phyloP scores from a whole-genome alignment of 2,888 invertebrate genomes.

The Hypsopygia costalis region DNA sequence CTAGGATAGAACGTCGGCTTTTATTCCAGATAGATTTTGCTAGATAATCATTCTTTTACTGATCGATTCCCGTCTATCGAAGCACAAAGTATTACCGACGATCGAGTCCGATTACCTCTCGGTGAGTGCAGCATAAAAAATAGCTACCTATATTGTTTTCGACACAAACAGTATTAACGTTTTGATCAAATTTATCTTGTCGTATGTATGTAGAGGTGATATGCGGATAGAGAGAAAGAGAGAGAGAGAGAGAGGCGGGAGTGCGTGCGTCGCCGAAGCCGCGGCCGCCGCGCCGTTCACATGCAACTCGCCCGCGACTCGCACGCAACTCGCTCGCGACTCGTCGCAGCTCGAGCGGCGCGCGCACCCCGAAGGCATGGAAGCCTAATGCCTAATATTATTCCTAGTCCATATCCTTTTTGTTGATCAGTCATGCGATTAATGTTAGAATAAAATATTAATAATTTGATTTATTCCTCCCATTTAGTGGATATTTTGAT shows the following conservation, averaged over 20 bases:
- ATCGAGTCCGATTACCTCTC: constrained; percentile 65
- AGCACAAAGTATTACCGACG: constrained; percentile 75
- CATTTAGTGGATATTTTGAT: constrained; percentile 82
- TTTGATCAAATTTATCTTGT: constrained; percentile 68
- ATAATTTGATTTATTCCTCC: constrained; percentile 81
- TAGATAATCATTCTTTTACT: constrained; percentile 71
- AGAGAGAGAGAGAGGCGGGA: constrained; percentile 38
- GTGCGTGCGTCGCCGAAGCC: constrained; percentile 26
- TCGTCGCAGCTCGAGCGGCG: constrained; percentile 20
- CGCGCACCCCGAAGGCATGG: constrained; percentile 54
- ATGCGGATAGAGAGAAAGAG: constrained; percentile 44
- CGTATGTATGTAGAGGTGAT: constrained; percentile 73
- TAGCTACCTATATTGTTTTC: constrained; percentile 65
- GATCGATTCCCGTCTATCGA: constrained; percentile 67
- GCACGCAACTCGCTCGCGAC: constrained; percentile 14
- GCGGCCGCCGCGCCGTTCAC: constrained; percentile 9
- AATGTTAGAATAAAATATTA: constrained; percentile 79
- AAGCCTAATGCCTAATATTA: constrained; percentile 77
- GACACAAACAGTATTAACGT: constrained; percentile 73
- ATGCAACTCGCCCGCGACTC: constrained; percentile 9
- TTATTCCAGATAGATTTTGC: constrained; percentile 79
- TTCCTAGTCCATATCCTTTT: constrained; percentile 81
- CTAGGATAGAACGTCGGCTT: constrained; percentile 76
- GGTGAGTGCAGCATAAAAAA: constrained; percentile 53
- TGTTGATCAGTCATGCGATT: constrained; percentile 81